These are phyloP conservation scores for Nymphalis c-album DNA, from an alignment of 2,888 invertebrate genomes.

Conservation along the genomic window DNA sequence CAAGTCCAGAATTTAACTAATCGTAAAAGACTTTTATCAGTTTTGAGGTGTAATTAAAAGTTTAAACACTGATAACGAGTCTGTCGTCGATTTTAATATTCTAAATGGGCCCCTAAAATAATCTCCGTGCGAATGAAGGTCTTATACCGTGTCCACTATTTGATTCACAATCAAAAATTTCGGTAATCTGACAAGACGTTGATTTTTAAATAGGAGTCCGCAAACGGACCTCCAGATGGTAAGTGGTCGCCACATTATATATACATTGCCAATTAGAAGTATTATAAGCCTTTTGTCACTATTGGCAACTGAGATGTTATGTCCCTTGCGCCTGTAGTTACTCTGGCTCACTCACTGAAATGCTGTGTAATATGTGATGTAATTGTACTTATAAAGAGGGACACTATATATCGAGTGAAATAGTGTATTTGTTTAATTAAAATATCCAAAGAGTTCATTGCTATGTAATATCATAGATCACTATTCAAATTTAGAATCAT, in stretches of 20 bases:
- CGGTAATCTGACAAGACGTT: not conserved
- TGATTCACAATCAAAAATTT: not conserved
- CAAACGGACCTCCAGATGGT: not conserved
- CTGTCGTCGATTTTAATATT: constrained; percentile 39
- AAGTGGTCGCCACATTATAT: not conserved
- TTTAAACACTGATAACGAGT: constrained; percentile 38
- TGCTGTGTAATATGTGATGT: too few species aligned
- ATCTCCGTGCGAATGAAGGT: constrained; percentile 47
- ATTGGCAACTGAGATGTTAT: too few species aligned
- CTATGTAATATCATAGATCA: too few species aligned
- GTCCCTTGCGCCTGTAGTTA: too few species aligned
- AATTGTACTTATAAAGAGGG: too few species aligned
- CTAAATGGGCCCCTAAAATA: constrained; percentile 42
- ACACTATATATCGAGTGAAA: too few species aligned
- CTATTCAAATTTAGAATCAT: too few species aligned
- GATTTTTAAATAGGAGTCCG: not conserved
- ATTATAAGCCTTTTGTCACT: too few species aligned
- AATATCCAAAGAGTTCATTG: too few species aligned
- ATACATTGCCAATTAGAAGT: not conserved
- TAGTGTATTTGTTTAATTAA: too few species aligned
- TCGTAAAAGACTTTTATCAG: constrained; percentile 28
- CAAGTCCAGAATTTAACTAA: constrained; percentile 29
- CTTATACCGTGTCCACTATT: not conserved
- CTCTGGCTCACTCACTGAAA: too few species aligned
- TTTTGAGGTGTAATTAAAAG: constrained; percentile 42